Evolutionary conservation across 2,888 invertebrate genomes (phyloP), one percentile per base, ranked within the genome.

Genomic region (Agelastica alni): DNA sequence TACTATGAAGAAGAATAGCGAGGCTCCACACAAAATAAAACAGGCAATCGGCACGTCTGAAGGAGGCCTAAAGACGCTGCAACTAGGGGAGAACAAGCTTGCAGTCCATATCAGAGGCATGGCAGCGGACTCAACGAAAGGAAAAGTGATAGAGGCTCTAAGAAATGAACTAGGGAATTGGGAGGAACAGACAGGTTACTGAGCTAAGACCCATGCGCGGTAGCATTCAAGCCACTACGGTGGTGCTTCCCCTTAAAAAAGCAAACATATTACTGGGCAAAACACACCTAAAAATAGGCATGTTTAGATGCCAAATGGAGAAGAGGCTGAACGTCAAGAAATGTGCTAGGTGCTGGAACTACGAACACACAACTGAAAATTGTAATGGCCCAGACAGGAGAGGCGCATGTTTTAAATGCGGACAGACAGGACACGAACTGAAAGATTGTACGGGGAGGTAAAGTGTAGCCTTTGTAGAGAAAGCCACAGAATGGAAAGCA

Each of bases 321-420:
- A 41, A 32, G 26, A 13, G 20, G n/a, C 7, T 26, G 1, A 41
- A 12, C 2, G 12, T 48, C 0, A 3, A n/a, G 0, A 41, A 4
- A 31, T 48, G 48, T 10, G 1, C 2, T 1, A 53, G 26, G 37
- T 48, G 53, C 20, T 53, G 43, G 48, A 4, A 17, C 4, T 43
- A 53, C 42, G 41, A 41, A 14, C 47, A 53, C 42, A 3, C 9
- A 7, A 4, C 22, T 1, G 20, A 18, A 2, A 0, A 39, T 3
- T 47, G 47, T 14, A 41, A 20, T n/a, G 47, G 47, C 7, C 46
- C 32, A 12, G 53, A 53, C 12, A 39, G 47, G 9, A 32, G 12
- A 14, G 17, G 18, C 1, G 4, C 7, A 2, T 53, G 53, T 18
- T 47, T 7, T 7, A 39, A 31, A 6, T 53, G 47, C n/a, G 53